Evolutionary conservation across 2,797 vertebrate species (phyloP), one percentile per base, ranked within the genome.

Genomic region (Prunella strophiata): DNA sequence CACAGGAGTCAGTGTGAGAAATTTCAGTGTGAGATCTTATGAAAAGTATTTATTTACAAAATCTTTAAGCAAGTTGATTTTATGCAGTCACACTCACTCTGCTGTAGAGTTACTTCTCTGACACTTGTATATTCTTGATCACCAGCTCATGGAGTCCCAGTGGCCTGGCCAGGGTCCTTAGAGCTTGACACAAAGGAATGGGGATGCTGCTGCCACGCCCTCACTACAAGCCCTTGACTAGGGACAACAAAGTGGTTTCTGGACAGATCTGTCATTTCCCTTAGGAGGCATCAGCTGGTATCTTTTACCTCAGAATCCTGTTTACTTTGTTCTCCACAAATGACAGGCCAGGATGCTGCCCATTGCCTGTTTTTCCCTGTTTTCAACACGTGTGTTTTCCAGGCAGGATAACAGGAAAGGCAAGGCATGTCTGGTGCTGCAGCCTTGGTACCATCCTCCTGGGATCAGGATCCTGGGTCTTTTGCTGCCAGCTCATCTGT

Each of bases 361-460:
- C 27, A 16, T 4, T 61, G 63, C 34, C 47, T 68, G 19, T 25
- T 86, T 73, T 59, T 0, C 22, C 34, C 52, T 51, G 51, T 73
- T 80, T 89, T 59, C 59, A 61, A 11, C 42, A 16, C 0, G 0
- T 10, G 30, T 45, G 19, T 65, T 72, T 59, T 73, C 57, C 6
- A 6, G 51, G 30, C 0, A 12, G 50, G 34, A 17, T 36, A 70
- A 57, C 21, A 52, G 68, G 47, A 65, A 76, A 70, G 32, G 54
- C 29, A 32, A 52, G 48, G 66, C 0, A 0, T 16, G 14, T 19
- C 26, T 26, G 74, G 19, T 0, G 2, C 79, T 67, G 83, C 54
- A 78, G 59, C 78, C 40, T 62, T 62, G 48, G 50, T 42, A 26
- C n/a, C 36, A 34, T 30, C 40, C 86, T 47, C 21, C 43, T 12